Base-by-base conservation (phyloP, 2,113 vertebrate genomes). In the Meriones unguiculatus region DNA sequence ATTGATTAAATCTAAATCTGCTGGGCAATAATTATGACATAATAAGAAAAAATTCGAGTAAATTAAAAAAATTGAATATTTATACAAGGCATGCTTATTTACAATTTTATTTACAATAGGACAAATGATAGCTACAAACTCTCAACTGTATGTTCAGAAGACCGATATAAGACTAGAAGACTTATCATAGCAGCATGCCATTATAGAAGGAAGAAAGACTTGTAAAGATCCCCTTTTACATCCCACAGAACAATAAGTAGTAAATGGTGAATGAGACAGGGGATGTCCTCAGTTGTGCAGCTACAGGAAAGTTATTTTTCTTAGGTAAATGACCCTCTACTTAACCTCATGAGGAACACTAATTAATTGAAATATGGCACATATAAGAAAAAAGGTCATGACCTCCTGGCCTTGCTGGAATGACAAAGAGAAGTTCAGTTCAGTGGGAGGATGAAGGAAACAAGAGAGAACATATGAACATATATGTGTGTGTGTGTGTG, bases 1-100 rank as follows among this genome's bases (percentile, higher is more conserved):
- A 57, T 3, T 57, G 57, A 15, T 93, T 67, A 94, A 92, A 81
- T 88, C 35, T 73, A 89, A 77, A 91, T 91, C 64, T 86, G 0
- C 62, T 80, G 3, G 64, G 46, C 93, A 95, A 46, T 72, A 90
- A 18, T 88, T 38, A 81, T n/a, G 57, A 96, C 11, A 32, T 94
- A 96, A 77, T 67, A 88, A 90, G 18, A 95, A 54, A 90, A 97
- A 30, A 89, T 28, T 69, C 0, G 5, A 86, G 57, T 67, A 72
- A 93, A 72, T 77, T 25, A 73, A 89, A 96, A 78, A 89, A 96
- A 73, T n/a, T 88, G 38, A 84, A 87, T 82, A 70, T 91, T 88
- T 85, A 41, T 38, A 2, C 9, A 62, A 87, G 24, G 35, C 25
- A 92, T 62, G 22, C 52, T 92, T 89, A 89, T 92, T 89, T 78